Evolutionary conservation across 2,797 vertebrate species (phyloP), one percentile per base, ranked within the genome.

Genomic region (Leptodactylus fallax): DNA sequence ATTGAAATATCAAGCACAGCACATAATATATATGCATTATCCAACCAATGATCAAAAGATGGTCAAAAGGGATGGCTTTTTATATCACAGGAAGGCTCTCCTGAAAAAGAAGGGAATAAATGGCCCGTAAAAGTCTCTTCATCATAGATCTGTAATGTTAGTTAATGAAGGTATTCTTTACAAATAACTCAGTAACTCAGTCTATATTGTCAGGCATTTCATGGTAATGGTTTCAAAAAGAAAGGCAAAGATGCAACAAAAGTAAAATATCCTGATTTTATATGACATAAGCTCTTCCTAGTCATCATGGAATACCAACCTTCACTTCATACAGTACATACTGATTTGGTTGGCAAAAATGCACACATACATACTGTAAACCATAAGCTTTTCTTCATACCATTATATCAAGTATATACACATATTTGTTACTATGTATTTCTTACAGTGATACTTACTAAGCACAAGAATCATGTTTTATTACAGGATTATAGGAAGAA

Each of bases 41-140:
- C 51, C 49, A 83, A 74, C 60, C 12, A 61, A 5, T 27, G 76
- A 85, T 80, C 65, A 88, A 87, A 88, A 63, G 67, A 72, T 49
- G 19, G 25, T 78, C n/a, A 55, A 53, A 19, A 85, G 53, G 53
- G 13, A 3, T 11, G 53, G 13, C 2, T 71, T 36, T 36, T 36
- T 36, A 49, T 72, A 47, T 72, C 17, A 72, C 69, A 72, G 17
- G 16, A 72, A 72, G 69, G 36, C 36, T 72, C 7, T 72, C 36
- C 69, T 45, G 9, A 78, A 55, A 76, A 45, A 87, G 58, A 76
- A 25, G 14, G 47, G 78, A 87, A 77, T 72, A 87, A 49, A 87
- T 87, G 80, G 71, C 14, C 51, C 60, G 14, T 67, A 67, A 72
- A 83, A 19, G 47, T 14, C 47, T 61, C 10, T 65, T 23, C 27